A percentile compares a stretch with the other conserved stretches of the same genome.
Conservation (phyloP, 1,140 invertebrate species). For the Sitodiplosis mosellana region DNA sequence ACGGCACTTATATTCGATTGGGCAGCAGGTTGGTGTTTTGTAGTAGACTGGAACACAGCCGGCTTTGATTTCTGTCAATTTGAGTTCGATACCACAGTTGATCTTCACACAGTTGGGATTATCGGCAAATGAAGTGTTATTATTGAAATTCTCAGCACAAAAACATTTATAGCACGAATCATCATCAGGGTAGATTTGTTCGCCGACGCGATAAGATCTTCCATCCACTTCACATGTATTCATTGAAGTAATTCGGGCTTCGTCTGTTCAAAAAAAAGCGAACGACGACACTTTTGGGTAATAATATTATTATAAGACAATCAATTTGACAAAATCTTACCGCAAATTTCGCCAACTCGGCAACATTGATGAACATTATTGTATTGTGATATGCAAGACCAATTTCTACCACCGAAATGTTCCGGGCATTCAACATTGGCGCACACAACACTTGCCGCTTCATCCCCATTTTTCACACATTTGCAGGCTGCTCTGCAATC, state of each 20-base stretch:
- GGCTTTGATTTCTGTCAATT: conserved; percentile 22
- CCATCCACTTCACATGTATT: conserved; percentile 27
- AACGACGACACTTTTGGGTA: no score
- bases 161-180: conserved; percentile 28
- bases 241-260: conserved; percentile 21
- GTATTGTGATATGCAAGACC: conserved; percentile 23
- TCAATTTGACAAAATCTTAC: conserved; percentile 11
- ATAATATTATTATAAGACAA: neutral
- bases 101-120: conserved; percentile 26
- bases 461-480: neutral
- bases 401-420: conserved; percentile 17
- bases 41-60: conserved; percentile 30
- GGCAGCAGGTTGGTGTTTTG: conserved; percentile 23
- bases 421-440: conserved; percentile 29
- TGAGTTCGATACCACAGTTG: conserved; percentile 30
- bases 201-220: conserved; percentile 27
- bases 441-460: conserved; percentile 16
- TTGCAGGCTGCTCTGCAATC: neutral
- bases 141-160: conserved; percentile 26
- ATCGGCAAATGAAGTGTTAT: conserved; percentile 12
- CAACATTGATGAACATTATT: conserved; percentile 24
- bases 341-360: conserved; percentile 22
- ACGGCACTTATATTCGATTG: conserved; percentile 31
- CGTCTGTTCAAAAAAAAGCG: conserved; percentile 1
- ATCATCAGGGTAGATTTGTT: conserved; percentile 28